Evolutionary conservation across 2,888 invertebrate genomes (phyloP).

Genomic region (Drosophila melanosoma): DNA sequence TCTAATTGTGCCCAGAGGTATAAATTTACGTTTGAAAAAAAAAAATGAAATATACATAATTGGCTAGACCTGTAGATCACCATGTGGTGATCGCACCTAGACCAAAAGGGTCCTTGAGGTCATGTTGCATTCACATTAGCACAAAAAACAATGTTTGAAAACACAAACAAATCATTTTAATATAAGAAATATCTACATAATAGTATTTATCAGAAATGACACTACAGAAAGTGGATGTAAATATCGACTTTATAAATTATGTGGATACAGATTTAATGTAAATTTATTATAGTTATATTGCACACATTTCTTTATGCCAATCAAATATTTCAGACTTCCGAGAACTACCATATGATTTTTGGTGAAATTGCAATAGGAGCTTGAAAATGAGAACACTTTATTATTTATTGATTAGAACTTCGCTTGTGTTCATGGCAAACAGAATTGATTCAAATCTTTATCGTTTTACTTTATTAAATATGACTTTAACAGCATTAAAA

Average conservation of each 20-base stretch:
- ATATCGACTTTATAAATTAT: not conserved
- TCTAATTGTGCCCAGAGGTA: slow-evolving; percentile 10
- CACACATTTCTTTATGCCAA: not conserved
- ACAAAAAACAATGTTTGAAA: not conserved
- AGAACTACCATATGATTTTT: not conserved
- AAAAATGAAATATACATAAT: not conserved
- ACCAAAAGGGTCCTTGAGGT: not conserved
- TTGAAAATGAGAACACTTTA: not conserved
- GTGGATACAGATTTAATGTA: not conserved
- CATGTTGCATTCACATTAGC: not conserved
- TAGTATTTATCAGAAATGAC: not conserved
- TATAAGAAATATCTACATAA: not conserved
- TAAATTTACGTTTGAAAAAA: slow-evolving; percentile 3
- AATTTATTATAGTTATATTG: not conserved
- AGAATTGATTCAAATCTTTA: not conserved
- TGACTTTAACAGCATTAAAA: not conserved
- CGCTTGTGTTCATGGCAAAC: not conserved
- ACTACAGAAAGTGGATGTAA: not conserved
- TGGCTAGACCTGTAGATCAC: not conserved
- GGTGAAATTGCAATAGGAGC: not conserved
- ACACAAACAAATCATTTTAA: not conserved
- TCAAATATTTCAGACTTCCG: not conserved
- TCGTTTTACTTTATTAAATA: not conserved
- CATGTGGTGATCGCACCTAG: not conserved
- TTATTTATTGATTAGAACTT: not conserved